phyloP scores from a whole-genome alignment of 2,888 invertebrate genomes.

The Drosophila imparisetae region DNA sequence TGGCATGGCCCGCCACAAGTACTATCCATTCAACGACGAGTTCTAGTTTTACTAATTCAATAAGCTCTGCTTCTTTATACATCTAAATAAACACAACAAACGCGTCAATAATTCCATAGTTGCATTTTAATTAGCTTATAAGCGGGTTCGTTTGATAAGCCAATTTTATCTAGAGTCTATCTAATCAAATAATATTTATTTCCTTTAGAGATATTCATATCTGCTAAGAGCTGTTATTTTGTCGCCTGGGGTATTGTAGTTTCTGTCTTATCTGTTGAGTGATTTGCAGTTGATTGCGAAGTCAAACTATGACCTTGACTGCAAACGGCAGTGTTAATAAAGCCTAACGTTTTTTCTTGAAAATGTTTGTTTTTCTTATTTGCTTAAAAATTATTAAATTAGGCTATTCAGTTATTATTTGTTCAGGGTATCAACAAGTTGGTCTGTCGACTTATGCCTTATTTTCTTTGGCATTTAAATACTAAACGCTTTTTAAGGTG shows the following conservation, averaged over 20 bases:
- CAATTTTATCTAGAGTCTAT: conserved; percentile 53
- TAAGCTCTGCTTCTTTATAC: conserved; percentile 19
- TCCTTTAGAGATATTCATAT: conserved; percentile 50
- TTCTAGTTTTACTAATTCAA: conserved; percentile 57
- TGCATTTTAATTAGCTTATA: conserved; percentile 45
- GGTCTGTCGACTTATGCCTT: background rate
- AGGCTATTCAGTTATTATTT: background rate
- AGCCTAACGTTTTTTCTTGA: background rate
- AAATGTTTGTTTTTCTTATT: background rate
- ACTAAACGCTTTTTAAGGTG: conserved; percentile 8
- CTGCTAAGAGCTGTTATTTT: conserved; percentile 30
- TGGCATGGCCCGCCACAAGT: conserved; percentile 80
- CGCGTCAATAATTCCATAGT: conserved; percentile 3
- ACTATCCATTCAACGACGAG: conserved; percentile 81
- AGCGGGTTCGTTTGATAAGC: conserved; percentile 54
- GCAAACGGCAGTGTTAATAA: background rate
- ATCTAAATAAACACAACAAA: conserved; percentile 41
- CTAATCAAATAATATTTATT: conserved; percentile 18
- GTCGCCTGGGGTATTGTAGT: conserved; percentile 35
- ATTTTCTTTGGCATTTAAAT: conserved; percentile 27
- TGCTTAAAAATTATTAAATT: background rate
- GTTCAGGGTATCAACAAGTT: conserved; percentile 16
- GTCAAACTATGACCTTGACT: conserved; percentile 17
- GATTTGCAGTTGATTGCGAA: conserved; percentile 16
- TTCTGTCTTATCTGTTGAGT: conserved; percentile 46